Conservation (phyloP, 2,113 vertebrate species). For the Callipepla californica region DNA sequence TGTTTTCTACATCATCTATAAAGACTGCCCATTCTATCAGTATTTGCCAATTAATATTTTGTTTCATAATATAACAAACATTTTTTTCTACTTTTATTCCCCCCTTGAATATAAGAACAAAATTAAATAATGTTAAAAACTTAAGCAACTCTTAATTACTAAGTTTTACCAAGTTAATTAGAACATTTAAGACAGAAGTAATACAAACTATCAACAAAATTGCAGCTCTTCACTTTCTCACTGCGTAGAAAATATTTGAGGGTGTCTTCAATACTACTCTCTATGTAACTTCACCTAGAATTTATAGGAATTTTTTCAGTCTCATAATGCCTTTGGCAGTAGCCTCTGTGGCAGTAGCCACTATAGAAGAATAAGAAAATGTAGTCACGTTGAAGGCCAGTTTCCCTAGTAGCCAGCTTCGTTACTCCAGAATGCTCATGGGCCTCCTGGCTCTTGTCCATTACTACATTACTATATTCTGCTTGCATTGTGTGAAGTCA, state of each 20-base stretch:
- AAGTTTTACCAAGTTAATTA: not conserved
- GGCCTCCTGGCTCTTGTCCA: not conserved
- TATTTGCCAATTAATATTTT: not conserved
- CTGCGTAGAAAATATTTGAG: not conserved
- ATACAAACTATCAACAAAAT: not conserved
- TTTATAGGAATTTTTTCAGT: not conserved
- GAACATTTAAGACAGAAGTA: not conserved
- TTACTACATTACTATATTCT: not conserved
- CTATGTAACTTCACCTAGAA: not conserved
- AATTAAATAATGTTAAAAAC: not conserved
- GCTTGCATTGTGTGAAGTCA: not conserved
- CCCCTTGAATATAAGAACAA: not conserved
- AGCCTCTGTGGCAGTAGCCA: not conserved
- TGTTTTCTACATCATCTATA: conserved; percentile 11
- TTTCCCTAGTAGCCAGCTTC: not conserved
- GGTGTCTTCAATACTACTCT: not conserved
- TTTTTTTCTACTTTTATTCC: not conserved
- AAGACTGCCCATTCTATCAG: not conserved
- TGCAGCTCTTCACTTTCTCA: not conserved
- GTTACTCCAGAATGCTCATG: not conserved
- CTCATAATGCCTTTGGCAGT: not conserved
- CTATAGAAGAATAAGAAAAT: conserved; percentile 29
- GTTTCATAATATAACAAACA: not conserved
- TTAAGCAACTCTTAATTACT: not conserved
- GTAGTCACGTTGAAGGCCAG: not conserved